Evolutionary conservation across 2,797 vertebrate genomes (phyloP).

Genomic region (Myotis pilosus): DNA sequence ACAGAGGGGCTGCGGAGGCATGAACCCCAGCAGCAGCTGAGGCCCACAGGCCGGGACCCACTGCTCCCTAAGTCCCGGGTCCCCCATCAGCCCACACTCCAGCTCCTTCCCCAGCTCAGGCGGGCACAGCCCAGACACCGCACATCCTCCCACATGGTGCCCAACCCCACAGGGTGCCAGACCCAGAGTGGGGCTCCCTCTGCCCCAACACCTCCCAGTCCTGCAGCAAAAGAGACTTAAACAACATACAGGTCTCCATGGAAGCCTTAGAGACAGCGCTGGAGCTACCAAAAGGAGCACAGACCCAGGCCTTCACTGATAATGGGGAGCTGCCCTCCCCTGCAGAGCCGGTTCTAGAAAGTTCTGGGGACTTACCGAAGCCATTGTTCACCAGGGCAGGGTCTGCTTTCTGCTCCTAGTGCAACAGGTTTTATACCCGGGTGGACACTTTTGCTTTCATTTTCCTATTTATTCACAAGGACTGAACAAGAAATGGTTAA

Average conservation of each 20-base stretch:
- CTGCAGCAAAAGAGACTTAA: neutral
- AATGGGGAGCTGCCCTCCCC: no score
- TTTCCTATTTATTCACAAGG: neutral
- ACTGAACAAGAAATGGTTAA: neutral
- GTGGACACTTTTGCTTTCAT: neutral
- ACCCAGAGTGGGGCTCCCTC: neutral
- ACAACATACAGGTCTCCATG: neutral
- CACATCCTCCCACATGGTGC: accelerated
- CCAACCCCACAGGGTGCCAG: accelerated
- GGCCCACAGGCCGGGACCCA: no score
- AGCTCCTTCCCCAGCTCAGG: neutral
- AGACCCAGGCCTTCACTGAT: no score
- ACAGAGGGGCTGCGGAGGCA: neutral
- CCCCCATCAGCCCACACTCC: neutral
- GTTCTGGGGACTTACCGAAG: neutral
- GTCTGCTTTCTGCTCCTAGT: accelerated
- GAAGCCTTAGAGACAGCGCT: neutral
- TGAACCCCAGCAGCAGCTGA: accelerated
- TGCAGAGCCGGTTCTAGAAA: accelerated
- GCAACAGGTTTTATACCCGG: neutral
- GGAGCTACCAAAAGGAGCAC: no score
- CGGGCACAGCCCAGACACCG: no score
- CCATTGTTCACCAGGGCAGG: accelerated
- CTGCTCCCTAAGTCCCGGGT: neutral
- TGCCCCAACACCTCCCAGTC: accelerated